Evolutionary conservation across 2,113 vertebrate genomes (phyloP), one percentile per base, ranked within the genome.

Genomic region (Camarhynchus parvulus): DNA sequence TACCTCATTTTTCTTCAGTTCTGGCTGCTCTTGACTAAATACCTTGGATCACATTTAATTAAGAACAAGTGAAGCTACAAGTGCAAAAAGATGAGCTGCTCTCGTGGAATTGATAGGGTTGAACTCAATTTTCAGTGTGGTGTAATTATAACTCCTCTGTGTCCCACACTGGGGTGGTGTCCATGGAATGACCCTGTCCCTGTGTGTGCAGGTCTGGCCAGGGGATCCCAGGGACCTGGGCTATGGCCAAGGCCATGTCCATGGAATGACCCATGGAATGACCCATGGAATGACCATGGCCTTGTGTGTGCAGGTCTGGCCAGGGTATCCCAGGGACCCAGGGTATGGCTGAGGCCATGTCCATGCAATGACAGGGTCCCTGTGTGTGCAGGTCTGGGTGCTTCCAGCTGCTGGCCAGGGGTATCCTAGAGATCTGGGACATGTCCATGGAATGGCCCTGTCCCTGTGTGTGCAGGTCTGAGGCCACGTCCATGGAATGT

Each of bases 271-370:
- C 47, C 7, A 14, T 52, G 50, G 42, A 18, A 8, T 44, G 42
- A 44, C 42, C 42, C 17, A 44, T 44, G 42, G 46, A 47, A 47
- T 22, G 11, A 22, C 21, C 21, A 5, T 47, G 46, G 22, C 47
- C 47, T 2, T 49, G 47, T 92, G 42, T 82, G 69, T 49, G 35
- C 95, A 99, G 99, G 50, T 98, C 97, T 49, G 98, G 95, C 12
- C 98, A 98, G 99, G 98, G 98, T 41, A 98, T 97, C 69, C 97
- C 99, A 77, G 97, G 97, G 95, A 98, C 99, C 90, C 96, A 68
- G 15, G 98, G 97, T 15, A 80, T 99, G n/a, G 97, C 81, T 0
- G 97, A 98, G 82, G 98, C 98, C 1, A 12, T 53, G 21, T 10
- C 69, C 39, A 15, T 24, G 27, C 4, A 49, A 5, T 76, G 55